Percentiles rank a stretch among this genome's conserved stretches.
Evolutionary conservation across 2,888 invertebrate species (phyloP).

Genomic region (Drosophila meridiana): DNA sequence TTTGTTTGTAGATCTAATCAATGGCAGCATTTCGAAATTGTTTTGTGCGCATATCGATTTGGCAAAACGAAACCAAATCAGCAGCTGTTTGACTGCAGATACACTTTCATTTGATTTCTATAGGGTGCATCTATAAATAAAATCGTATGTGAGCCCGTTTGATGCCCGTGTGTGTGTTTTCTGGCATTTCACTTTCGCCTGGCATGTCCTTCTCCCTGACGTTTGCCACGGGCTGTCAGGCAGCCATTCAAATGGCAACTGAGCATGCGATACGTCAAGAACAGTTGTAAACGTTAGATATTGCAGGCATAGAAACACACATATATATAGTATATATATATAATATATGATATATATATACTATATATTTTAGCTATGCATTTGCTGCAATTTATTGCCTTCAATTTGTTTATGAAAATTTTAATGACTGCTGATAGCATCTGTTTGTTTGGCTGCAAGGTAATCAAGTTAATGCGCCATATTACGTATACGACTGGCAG

Average conservation of each 20-base stretch:
- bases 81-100: slow-evolving; percentile 70
- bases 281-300: slow-evolving; percentile 66
- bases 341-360: not conserved
- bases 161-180: slow-evolving; percentile 11
- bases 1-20: slow-evolving; percentile 54
- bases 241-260: slow-evolving; percentile 74
- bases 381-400: slow-evolving; percentile 36
- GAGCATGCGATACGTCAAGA: slow-evolving; percentile 79
- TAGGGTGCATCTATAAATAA: slow-evolving; percentile 9
- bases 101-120: not conserved
- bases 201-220: slow-evolving; percentile 37
- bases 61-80: slow-evolving; percentile 56
- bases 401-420: slow-evolving; percentile 25
- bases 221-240: slow-evolving; percentile 61
- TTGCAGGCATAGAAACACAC: slow-evolving; percentile 1
- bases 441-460: slow-evolving; percentile 2
- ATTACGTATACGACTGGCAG: slow-evolving; percentile 23
- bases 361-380: not conserved
- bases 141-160: slow-evolving; percentile 13
- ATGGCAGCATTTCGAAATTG: slow-evolving; percentile 56
- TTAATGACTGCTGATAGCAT: slow-evolving; percentile 48
- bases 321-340: slow-evolving; percentile 18
- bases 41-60: slow-evolving; percentile 64
- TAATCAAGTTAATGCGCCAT: slow-evolving; percentile 28
- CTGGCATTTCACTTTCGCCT: slow-evolving; percentile 67